Conservation (phyloP, 2,113 vertebrate species). For the Halichoeres trimaculatus region DNA sequence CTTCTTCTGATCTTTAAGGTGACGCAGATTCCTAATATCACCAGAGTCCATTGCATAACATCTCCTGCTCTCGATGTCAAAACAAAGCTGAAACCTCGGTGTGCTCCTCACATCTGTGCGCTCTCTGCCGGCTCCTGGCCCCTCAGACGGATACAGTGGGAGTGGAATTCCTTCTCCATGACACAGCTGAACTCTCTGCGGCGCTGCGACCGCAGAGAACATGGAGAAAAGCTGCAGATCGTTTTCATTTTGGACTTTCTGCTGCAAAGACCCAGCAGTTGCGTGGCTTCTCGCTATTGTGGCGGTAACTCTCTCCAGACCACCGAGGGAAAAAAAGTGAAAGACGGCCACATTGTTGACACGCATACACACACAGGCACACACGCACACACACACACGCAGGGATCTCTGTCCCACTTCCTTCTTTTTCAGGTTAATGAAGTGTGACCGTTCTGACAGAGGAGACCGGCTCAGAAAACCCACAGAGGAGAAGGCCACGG, state of each 20-base stretch:
- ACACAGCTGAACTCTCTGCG: slow-evolving; percentile 71
- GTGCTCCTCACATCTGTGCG: slow-evolving; percentile 58
- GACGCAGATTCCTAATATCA: no score
- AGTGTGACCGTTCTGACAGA: slow-evolving; percentile 62
- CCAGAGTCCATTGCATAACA: slow-evolving; percentile 34
- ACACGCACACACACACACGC: not conserved
- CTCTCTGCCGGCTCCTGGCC: slow-evolving; percentile 42
- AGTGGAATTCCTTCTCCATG: slow-evolving; percentile 76
- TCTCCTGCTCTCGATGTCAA: slow-evolving; percentile 24
- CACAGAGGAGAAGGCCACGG: slow-evolving; percentile 37
- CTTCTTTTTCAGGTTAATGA: slow-evolving; percentile 56
- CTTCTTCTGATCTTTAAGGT: no score
- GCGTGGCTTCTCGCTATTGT: slow-evolving; percentile 69
- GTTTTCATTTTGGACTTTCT: slow-evolving; percentile 70
- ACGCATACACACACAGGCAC: slow-evolving; percentile 28
- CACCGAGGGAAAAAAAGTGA: slow-evolving; percentile 15
- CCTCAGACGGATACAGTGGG: slow-evolving; percentile 65
- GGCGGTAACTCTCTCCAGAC: slow-evolving; percentile 71
- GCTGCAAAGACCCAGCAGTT: slow-evolving; percentile 53
- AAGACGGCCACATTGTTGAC: slow-evolving; percentile 35
- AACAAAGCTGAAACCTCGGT: slow-evolving; percentile 17
- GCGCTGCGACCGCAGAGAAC: slow-evolving; percentile 66
- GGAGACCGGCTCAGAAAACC: slow-evolving; percentile 44
- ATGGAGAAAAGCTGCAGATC: slow-evolving; percentile 70
- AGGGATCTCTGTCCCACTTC: slow-evolving; percentile 9